phyloP scores from a whole-genome alignment of 2,797 vertebrate genomes.

The Sebastes itinus region DNA sequence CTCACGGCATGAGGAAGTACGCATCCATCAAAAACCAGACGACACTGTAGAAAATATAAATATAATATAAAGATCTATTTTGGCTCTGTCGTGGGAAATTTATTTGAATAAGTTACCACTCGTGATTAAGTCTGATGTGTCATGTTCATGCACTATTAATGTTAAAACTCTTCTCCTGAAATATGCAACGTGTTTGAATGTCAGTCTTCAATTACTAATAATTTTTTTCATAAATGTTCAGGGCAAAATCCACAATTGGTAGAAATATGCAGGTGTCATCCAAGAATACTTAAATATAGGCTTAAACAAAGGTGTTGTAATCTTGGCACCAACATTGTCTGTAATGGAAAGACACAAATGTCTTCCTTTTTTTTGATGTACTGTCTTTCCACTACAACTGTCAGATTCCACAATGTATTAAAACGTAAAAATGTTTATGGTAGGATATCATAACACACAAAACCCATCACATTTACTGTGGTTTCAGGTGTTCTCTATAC shows the following conservation, averaged over 20 bases:
- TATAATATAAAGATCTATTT: conserved; percentile 17
- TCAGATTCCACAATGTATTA: background rate
- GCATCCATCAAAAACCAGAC: conserved; percentile 10
- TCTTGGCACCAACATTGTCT: background rate
- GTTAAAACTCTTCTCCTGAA: background rate
- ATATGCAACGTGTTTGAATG: background rate
- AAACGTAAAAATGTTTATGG: background rate
- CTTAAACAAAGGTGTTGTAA: background rate
- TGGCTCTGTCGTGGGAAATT: background rate
- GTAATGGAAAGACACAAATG: background rate
- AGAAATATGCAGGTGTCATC: background rate
- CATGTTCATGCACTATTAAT: background rate
- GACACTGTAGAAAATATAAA: conserved; percentile 3
- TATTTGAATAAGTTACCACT: background rate
- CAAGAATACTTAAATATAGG: background rate
- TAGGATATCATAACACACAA: background rate
- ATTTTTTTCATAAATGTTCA: background rate
- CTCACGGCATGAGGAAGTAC: conserved; percentile 69
- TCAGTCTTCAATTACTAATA: background rate
- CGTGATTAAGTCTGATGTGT: background rate
- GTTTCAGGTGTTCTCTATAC: background rate
- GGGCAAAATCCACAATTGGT: background rate
- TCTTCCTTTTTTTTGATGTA: background rate
- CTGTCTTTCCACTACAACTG: background rate
- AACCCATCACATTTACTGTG: no score